These are phyloP conservation scores for Eristalis tenax DNA, from an alignment of 2,888 invertebrate genomes.

Conservation along the genomic window DNA sequence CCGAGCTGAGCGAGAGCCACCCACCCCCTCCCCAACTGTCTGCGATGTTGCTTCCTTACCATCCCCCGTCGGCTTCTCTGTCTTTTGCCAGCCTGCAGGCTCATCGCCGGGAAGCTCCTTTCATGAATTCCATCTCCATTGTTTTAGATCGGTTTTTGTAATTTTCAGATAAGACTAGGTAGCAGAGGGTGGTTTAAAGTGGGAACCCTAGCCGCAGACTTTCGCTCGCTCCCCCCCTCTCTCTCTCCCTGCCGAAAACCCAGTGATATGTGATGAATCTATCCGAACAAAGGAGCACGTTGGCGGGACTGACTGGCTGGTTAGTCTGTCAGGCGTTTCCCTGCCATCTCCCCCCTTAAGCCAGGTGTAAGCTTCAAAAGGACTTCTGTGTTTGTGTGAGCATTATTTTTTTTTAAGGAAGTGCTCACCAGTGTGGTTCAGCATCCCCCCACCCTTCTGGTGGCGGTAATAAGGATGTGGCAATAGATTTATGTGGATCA, in stretches of 20 bases:
- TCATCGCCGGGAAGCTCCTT: slow-evolving; percentile 12
- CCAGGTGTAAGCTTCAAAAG: neutral
- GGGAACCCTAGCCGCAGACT: neutral
- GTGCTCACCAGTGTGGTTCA: slow-evolving; percentile 55
- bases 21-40: slow-evolving; percentile 27
- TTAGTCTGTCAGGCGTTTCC: slow-evolving; percentile 22
- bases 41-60: neutral
- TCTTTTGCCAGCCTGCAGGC: neutral
- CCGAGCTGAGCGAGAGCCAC: neutral
- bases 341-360: slow-evolving; percentile 18
- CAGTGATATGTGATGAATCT: slow-evolving; percentile 68
- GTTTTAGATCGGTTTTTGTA: slow-evolving; percentile 71
- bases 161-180: slow-evolving; percentile 65
- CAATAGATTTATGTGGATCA: slow-evolving; percentile 66
- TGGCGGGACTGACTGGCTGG: slow-evolving; percentile 17
- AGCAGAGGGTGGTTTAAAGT: neutral
- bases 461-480: slow-evolving; percentile 36
- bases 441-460: neutral
- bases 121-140: slow-evolving; percentile 64
- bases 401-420: neutral
- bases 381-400: neutral
- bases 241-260: neutral
- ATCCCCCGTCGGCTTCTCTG: neutral
- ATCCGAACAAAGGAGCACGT: slow-evolving; percentile 51
- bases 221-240: neutral